Percentiles rank a stretch among this genome's conserved stretches.
Evolutionary conservation across 2,888 invertebrate genomes (phyloP).

Genomic region (Lasiommata megera): DNA sequence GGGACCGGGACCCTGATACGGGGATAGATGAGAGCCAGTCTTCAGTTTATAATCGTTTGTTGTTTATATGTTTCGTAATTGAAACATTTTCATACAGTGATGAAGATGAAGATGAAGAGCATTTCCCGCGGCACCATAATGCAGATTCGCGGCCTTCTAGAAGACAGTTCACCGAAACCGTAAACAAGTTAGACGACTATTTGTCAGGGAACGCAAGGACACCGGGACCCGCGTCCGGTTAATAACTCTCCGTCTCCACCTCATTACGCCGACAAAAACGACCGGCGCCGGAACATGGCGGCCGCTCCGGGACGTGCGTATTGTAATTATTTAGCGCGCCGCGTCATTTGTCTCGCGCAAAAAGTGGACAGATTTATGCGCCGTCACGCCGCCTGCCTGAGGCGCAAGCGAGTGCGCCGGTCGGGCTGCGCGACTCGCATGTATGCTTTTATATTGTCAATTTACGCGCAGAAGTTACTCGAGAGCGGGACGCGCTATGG

Average conservation of each 20-base stretch:
- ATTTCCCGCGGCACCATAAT: too few relatives aligned
- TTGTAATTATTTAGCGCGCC: slow-evolving; percentile 43
- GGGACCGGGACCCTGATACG: too few relatives aligned
- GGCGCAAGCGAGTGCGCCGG: too few relatives aligned
- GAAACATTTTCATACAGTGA: too few relatives aligned
- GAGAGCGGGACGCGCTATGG: neutral
- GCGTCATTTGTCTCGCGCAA: slow-evolving; percentile 41
- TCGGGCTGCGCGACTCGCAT: too few relatives aligned
- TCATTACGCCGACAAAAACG: slow-evolving; percentile 6
- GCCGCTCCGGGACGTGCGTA: slow-evolving; percentile 28
- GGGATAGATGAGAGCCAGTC: too few relatives aligned
- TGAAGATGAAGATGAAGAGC: too few relatives aligned
- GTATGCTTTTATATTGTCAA: too few relatives aligned
- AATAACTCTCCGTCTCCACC: slow-evolving; percentile 6
- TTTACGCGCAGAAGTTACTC: neutral
- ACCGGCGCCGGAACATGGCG: neutral
- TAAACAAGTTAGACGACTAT: neutral
- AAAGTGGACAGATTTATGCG: slow-evolving; percentile 17
- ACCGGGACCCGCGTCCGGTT: neutral
- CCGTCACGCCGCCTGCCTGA: neutral
- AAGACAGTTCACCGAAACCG: neutral
- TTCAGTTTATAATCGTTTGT: too few relatives aligned
- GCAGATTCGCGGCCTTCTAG: too few relatives aligned
- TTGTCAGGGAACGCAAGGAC: neutral
- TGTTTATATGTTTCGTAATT: too few relatives aligned